Evolutionary conservation across 2,888 invertebrate genomes (phyloP), one percentile per base, ranked within the genome.

Genomic region (Cosmia trapezina): DNA sequence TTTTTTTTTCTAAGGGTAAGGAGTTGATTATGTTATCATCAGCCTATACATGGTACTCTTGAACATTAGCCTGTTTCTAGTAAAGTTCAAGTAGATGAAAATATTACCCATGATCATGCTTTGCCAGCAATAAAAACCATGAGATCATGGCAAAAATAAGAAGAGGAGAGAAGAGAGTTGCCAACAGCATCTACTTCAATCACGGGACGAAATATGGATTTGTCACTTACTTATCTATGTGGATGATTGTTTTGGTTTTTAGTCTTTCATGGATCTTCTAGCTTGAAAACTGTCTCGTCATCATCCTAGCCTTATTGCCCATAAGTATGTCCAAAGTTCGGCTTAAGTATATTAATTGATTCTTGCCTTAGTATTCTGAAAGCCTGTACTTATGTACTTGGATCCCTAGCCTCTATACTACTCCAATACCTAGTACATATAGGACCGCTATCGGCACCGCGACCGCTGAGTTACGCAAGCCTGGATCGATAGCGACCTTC

Each of bases 401-500:
- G 12, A 6, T 33, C 4, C 33, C 33, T 43, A n/a, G n/a, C n/a
- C 4, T 33, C 54, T 41, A 60, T n/a, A 37, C 2, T 47, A n/a
- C 41, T 14, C 14, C 14, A 41, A 53, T 43, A 74, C 17, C 17
- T 0, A 8, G 63, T 68, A 73, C 41, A 57, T 70, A 61, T 70
- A 61, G 12, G 0, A 53, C 41, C 7, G 74, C 56, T 63, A 73
- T 66, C 65, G 64, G 65, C 61, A 45, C 28, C 12, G 19, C 28
- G 51, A 43, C 62, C 72, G 71, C 72, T 54, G 53, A n/a, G 73
- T 83, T 85, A 83, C 85, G 83, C 68, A 85, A 85, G 53, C 69
- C 69, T 61, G 59, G 83, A 79, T 85, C 85, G 78, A 85, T 85
- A 79, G 14, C 71, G 75, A 68, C 81, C 76, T 76, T 66, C 70